Percentiles rank a stretch among this genome's conserved stretches.
phyloP scores from a whole-genome alignment of 1,140 invertebrate species.

The Carcinoscorpius rotundicauda region DNA sequence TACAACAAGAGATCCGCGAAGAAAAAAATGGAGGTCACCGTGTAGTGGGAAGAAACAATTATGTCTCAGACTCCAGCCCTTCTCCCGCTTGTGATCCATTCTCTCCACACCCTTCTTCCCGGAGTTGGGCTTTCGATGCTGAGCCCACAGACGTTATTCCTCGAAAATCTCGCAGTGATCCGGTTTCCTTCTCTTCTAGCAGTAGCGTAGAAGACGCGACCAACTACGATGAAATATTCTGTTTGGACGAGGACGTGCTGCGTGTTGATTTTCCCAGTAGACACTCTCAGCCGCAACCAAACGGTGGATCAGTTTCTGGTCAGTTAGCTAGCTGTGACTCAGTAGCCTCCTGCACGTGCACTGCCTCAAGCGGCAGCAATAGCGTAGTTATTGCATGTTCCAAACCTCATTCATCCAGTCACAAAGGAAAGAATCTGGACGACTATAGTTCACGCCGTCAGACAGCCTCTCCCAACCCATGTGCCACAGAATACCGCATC shows the following conservation, averaged over 20 bases:
- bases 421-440: not conserved
- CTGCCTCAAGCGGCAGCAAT: not conserved
- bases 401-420: too few species aligned
- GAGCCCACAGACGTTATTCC: not conserved
- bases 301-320: not conserved
- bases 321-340: not conserved
- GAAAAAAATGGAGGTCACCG: constrained; percentile 6
- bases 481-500: constrained; percentile 17
- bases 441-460: not conserved
- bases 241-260: constrained; percentile 18
- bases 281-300: not conserved
- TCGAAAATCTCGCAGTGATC: not conserved
- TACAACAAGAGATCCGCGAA: constrained; percentile 41
- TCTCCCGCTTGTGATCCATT: too few species aligned
- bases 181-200: not conserved
- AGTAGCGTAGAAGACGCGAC: constrained; percentile 8
- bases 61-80: too few species aligned
- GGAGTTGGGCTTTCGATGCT: not conserved
- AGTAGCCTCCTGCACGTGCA: not conserved
- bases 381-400: not conserved
- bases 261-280: constrained; percentile 16
- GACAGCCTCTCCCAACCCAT: constrained; percentile 7
- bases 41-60: too few species aligned
- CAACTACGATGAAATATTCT: constrained; percentile 21
- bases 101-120: not conserved